A percentile compares a stretch with the other conserved stretches of the same genome.
phyloP scores from a whole-genome alignment of 2,888 invertebrate species.

The Pristionchus entomophagus region DNA sequence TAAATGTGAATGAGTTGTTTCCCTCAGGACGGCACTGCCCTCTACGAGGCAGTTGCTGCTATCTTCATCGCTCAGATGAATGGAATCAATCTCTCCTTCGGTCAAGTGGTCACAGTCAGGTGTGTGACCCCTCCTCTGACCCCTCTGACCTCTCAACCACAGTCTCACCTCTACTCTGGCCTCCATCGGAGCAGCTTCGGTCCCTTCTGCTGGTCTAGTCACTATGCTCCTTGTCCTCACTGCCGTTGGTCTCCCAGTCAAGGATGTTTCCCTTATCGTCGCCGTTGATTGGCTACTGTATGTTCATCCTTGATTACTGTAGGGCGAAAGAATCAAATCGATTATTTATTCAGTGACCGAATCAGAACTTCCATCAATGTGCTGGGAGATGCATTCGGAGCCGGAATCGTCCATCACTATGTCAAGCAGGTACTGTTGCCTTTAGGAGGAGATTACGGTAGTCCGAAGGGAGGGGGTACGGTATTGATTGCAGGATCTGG shows the following conservation, averaged over 20 bases:
- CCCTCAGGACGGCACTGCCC: constrained; percentile 74
- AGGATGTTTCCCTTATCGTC: constrained; percentile 78
- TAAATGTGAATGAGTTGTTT: too few species aligned
- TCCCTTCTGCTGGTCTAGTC: constrained; percentile 78
- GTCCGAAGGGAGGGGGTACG: background rate
- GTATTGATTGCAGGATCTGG: constrained; percentile 32
- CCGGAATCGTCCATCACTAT: constrained; percentile 80
- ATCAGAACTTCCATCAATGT: constrained; percentile 81
- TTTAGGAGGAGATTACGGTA: background rate
- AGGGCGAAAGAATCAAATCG: too few species aligned
- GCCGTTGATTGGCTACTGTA: constrained; percentile 79
- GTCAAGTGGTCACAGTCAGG: constrained; percentile 90
- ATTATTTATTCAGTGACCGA: constrained; percentile 77
- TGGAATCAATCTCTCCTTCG: constrained; percentile 85
- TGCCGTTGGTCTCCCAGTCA: constrained; percentile 78
- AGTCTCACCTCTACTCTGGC: constrained; percentile 96
- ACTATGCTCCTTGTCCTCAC: constrained; percentile 78
- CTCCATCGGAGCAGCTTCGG: constrained; percentile 97
- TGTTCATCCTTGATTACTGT: constrained; percentile 57
- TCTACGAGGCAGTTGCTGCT: constrained; percentile 90
- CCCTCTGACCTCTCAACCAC: constrained; percentile 50
- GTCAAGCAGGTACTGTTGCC: constrained; percentile 73
- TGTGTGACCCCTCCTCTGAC: constrained; percentile 74
- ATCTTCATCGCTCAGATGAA: constrained; percentile 92
- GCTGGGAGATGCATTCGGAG: constrained; percentile 80